Evolutionary conservation across 2,113 vertebrate species (phyloP).

Genomic region (Cyphomyrus discorhynchus): DNA sequence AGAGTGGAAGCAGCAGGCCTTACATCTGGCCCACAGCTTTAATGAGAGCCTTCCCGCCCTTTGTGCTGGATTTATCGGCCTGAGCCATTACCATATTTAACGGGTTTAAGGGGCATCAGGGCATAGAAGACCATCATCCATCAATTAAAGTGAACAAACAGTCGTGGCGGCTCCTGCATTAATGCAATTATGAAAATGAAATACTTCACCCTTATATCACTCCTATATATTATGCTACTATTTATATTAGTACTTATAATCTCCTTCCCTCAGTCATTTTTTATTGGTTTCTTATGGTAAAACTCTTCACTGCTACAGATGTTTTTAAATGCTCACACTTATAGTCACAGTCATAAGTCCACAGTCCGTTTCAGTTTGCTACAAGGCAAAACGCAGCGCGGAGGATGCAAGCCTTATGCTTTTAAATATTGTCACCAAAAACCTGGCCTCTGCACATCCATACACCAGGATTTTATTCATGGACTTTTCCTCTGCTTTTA

Average conservation of each 20-base stretch:
- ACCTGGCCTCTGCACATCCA: no score
- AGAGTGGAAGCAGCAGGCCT: not conserved
- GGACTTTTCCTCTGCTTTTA: no score
- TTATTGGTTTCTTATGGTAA: not conserved
- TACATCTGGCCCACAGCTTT: not conserved
- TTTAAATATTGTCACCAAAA: no score
- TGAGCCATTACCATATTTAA: not conserved
- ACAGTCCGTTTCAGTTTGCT: no score
- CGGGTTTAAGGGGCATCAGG: not conserved
- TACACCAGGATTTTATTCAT: no score
- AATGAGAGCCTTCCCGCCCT: not conserved
- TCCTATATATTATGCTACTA: not conserved
- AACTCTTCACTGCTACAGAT: not conserved
- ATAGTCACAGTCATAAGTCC: not conserved
- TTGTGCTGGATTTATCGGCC: not conserved
- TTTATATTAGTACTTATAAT: not conserved
- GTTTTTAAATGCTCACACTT: not conserved
- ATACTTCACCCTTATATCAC: not conserved
- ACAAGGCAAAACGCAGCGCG: no score
- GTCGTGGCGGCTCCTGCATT: not conserved
- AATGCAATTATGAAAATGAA: constrained; percentile 3
- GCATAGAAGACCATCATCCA: not conserved
- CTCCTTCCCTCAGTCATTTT: not conserved
- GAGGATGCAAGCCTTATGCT: no score
- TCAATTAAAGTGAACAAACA: constrained; percentile 9